Base-by-base conservation (phyloP, 2,797 vertebrate genomes). In the Salarias fasciatus region DNA sequence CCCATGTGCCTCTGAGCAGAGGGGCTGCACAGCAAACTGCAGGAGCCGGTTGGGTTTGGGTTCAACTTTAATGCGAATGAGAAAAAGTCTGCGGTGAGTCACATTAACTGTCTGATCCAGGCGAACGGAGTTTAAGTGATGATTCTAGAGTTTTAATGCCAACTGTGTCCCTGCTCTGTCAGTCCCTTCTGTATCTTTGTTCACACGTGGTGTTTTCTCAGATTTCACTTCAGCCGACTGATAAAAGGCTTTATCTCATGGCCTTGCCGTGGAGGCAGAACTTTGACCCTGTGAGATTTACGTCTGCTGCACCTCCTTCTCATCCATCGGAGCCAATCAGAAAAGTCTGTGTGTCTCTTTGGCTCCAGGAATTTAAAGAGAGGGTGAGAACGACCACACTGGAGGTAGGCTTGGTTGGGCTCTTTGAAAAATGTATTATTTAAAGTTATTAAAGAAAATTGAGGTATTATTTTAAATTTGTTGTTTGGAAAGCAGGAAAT, bases 191-290 rank as follows among this genome's bases (percentile, higher is more conserved):
- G 12, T 53, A 31, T 49, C 15, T 28, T 44, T 61, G 13, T 47
- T 55, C 46, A 8, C 80, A 86, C 72, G 47, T 88, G 83, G 37
- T 69, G 0, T 71, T 84, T 89, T 88, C 87, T 83, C 85, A 88
- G 55, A 63, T 50, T 74, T 31, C 15, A 74, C 70, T 53, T 13
- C 24, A 47, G 49, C 2, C 5, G 47, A 33, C 79, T 81, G 88
- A 91, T 88, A 89, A 86, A 79, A 11, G 24, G 14, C 41, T 79
- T 90, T 89, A 88, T 92, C 90, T 76, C 56, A 36, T 41, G n/a
- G 63, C 65, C 45, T 51, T 52, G 52, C 51, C 53, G 36, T 59
- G 44, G 38, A 0, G 35, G 43, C 31, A 73, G 86, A 88, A 91
- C 92, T 93, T 93, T 93, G 90, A 89, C 71, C 90, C 0, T 30